Evolutionary conservation across 2,797 vertebrate genomes (phyloP).

Genomic region (Tokudaia tokunoshimensis): DNA sequence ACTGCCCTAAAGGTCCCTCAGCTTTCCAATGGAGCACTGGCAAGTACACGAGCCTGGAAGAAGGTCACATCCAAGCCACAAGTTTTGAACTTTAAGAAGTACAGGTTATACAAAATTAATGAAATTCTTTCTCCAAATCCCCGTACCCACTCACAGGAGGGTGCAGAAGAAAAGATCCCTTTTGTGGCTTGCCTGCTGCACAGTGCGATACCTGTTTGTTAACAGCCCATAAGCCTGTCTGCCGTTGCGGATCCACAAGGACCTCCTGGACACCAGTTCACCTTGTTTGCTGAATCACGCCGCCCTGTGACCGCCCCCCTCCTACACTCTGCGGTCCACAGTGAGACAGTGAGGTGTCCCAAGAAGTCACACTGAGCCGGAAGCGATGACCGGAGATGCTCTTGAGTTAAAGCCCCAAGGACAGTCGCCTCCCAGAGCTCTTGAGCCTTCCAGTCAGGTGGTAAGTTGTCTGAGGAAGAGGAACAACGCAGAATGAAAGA

Average conservation of each 20-base stretch:
- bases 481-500: not conserved
- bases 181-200: not conserved
- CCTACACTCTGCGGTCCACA: fast-evolving
- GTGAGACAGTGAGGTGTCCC: not conserved
- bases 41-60: not conserved
- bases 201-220: fast-evolving
- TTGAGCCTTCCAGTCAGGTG: not conserved
- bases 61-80: not conserved
- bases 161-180: not conserved
- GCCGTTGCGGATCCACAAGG: not conserved
- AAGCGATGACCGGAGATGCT: not conserved
- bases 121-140: not conserved
- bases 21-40: not conserved
- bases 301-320: fast-evolving
- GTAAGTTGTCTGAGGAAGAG: not conserved
- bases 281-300: fast-evolving
- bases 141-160: not conserved
- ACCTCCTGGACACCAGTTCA: not conserved
- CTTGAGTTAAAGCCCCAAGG: not conserved
- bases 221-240: not conserved
- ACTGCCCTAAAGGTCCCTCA: not conserved
- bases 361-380: no score
- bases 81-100: not conserved
- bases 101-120: not conserved
- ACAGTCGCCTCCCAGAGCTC: not conserved